Percentiles rank a stretch among this genome's conserved stretches.
These are phyloP conservation scores for Dynastes grantii DNA, from an alignment of 2,888 invertebrate species.

Conservation along the genomic window DNA sequence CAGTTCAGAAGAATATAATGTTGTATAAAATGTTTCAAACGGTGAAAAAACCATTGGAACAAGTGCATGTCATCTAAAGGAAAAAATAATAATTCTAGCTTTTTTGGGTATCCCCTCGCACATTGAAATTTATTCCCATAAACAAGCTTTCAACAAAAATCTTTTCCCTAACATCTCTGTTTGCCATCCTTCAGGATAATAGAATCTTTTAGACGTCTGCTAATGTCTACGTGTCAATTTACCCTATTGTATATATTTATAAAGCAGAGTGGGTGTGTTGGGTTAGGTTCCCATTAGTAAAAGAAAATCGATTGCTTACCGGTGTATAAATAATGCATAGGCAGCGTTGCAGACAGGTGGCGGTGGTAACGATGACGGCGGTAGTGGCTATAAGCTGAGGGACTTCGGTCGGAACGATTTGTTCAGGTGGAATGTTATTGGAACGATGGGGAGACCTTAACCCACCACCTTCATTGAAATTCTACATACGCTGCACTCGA, in stretches of 20 bases:
- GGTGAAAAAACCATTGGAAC: no score
- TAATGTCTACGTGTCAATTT: conserved; percentile 24
- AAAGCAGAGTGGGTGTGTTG: conserved; percentile 8
- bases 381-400: conserved; percentile 12
- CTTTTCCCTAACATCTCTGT: no score
- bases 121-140: no score
- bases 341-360: conserved; percentile 35
- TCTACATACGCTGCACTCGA: conserved; percentile 4
- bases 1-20: no score
- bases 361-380: conserved; percentile 11
- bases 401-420: conserved; percentile 32
- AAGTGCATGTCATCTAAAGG: no score
- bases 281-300: conserved; percentile 31
- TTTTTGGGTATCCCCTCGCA: no score
- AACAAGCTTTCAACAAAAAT: no score
- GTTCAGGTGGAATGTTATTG: conserved; percentile 37
- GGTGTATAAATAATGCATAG: conserved; percentile 42
- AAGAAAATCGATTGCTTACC: conserved; percentile 41
- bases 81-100: no score
- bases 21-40: no score
- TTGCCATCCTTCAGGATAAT: no score
- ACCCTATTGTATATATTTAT: conserved; percentile 21
- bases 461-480: not conserved
- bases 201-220: not conserved
- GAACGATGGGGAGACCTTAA: conserved; percentile 8